Base-by-base conservation (phyloP, 2,888 invertebrate species). In the Melanargia galathea region DNA sequence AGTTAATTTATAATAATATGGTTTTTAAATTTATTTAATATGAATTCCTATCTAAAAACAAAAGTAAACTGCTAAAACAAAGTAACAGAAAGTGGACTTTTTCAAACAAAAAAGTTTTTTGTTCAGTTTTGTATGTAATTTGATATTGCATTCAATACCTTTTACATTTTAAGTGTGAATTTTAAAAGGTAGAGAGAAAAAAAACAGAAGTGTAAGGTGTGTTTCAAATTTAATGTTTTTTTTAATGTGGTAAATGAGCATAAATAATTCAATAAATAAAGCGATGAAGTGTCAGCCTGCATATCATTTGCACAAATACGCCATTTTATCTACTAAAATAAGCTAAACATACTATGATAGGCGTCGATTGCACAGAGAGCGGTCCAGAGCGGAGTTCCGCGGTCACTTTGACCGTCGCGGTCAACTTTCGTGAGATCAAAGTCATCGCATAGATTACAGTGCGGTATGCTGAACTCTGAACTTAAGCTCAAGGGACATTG, bases 231-330 rank as follows among this genome's bases (percentile, higher is more conserved):
- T 24, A 26, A 22, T 58, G 58, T 24, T 46, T 48, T 16, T n/a
- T 46, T 58, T 18, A 13, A 48, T 59, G 59, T 55, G 22, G 43
- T 45, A 11, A 20, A 30, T 55, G 46, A 60, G 63, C 38, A 56
- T 57, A 60, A 63, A 57, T 64, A 35, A 35, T 18, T 57, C 48
- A 63, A 68, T 68, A 63, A 74, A 74, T 70, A 73, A 70, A 76
- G 70, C 56, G 22, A 60, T 56, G 62, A 38, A 55, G 63, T 75
- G 75, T 72, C 75, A 70, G 20, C 30, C 56, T 38, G 43, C 40
- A 56, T 60, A 67, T 64, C 67, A 64, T 62, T 67, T 67, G 67
- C 67, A 64, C 60, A 64, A 67, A 56, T 24, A 45, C n/a, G 38
- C 26, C 35, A 7, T 11, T 26, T 26, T 16, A 33, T 11, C 35